Conservation (phyloP, 2,888 invertebrate species). For the Apotomis betuletana region DNA sequence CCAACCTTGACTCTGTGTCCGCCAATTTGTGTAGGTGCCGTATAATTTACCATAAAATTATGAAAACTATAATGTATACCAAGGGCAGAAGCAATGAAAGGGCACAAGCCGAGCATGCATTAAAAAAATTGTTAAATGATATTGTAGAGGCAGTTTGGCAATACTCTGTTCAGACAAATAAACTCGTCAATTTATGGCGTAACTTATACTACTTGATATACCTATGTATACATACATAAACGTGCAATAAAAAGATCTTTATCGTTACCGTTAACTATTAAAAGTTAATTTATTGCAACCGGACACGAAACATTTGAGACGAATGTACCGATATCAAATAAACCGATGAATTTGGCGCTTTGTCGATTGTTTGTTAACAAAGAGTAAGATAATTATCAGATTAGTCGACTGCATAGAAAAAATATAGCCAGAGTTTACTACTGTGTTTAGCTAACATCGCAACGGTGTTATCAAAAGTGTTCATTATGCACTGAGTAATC, state of each 20-base stretch:
- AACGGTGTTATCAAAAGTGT: too few relatives aligned
- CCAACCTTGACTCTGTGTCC: too few relatives aligned
- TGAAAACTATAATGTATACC: background rate
- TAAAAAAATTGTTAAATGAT: too few relatives aligned
- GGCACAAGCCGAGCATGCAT: too few relatives aligned
- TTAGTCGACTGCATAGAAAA: too few relatives aligned
- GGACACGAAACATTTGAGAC: constrained; percentile 19
- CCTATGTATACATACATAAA: background rate
- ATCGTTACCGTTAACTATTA: constrained; percentile 1
- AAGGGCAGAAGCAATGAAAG: background rate
- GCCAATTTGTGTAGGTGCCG: background rate
- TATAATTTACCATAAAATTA: background rate
- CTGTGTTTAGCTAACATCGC: too few relatives aligned
- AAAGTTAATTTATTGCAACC: background rate
- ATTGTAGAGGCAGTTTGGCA: too few relatives aligned
- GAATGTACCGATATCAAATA: constrained; percentile 4
- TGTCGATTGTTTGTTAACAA: background rate
- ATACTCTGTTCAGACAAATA: background rate
- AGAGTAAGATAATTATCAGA: too few relatives aligned
- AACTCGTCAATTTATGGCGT: background rate
- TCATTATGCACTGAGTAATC: too few relatives aligned
- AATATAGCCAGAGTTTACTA: too few relatives aligned
- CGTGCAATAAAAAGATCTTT: background rate
- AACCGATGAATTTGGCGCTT: constrained; percentile 22
- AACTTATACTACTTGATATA: background rate